A percentile compares a stretch with the other conserved stretches of the same genome.
Evolutionary conservation across 2,113 vertebrate species (phyloP).

Genomic region (Hypomesus transpacificus): DNA sequence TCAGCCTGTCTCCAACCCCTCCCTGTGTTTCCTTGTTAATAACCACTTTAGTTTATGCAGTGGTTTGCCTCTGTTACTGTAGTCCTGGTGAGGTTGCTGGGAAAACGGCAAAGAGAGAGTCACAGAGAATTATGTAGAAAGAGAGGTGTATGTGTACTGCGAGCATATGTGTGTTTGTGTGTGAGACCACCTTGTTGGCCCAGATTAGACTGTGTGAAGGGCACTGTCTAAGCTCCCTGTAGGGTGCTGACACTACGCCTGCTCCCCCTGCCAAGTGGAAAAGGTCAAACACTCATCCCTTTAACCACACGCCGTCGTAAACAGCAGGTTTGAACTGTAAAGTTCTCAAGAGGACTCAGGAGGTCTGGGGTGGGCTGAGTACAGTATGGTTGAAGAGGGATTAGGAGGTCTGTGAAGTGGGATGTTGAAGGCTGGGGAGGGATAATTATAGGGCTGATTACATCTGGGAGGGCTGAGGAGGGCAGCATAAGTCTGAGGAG

Average conservation of each 20-base stretch:
- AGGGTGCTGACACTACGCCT: neutral
- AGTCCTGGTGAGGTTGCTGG: too few relatives aligned
- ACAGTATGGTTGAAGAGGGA: too few relatives aligned
- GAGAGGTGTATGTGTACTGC: too few relatives aligned
- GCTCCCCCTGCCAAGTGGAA: neutral
- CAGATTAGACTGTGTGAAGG: slow-evolving; percentile 8
- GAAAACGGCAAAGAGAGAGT: too few relatives aligned
- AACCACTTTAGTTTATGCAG: slow-evolving; percentile 11
- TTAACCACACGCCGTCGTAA: neutral
- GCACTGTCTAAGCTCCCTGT: neutral
- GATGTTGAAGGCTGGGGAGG: too few relatives aligned
- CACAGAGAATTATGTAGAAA: too few relatives aligned
- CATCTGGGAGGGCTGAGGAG: too few relatives aligned
- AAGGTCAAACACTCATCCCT: slow-evolving; percentile 1
- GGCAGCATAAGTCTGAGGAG: too few relatives aligned
- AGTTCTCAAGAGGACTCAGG: too few relatives aligned
- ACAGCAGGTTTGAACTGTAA: neutral
- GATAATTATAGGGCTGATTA: too few relatives aligned
- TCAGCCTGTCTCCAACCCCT: slow-evolving; percentile 1
- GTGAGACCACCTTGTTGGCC: slow-evolving; percentile 1
- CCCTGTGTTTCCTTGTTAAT: slow-evolving; percentile 10
- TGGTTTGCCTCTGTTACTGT: slow-evolving; percentile 3
- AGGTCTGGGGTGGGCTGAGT: too few relatives aligned
- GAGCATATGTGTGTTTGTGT: neutral
- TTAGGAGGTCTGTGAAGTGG: too few relatives aligned